phyloP scores from a whole-genome alignment of 2,797 vertebrate genomes.

The Lagocephalus sceleratus region DNA sequence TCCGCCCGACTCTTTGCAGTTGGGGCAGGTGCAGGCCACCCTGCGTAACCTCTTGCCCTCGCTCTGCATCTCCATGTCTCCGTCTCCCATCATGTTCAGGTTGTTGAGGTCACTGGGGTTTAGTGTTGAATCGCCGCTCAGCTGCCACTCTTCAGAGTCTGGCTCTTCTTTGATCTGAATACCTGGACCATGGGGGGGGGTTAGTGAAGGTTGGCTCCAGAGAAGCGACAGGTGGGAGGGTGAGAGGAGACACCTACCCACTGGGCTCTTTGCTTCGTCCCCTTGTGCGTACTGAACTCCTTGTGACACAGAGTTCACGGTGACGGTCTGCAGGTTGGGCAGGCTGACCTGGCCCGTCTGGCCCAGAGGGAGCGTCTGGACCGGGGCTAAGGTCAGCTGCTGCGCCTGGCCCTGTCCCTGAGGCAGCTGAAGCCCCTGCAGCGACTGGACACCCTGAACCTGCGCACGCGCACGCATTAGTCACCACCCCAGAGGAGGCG shows the following conservation, averaged over 20 bases:
- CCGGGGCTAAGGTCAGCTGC: conserved; percentile 95
- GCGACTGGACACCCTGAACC: conserved; percentile 98
- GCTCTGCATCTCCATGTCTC: conserved; percentile 86
- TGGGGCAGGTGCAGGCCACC: conserved; percentile 97
- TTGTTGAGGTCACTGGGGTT: conserved; percentile 95
- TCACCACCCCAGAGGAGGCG: background rate
- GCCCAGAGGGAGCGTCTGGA: conserved; percentile 93
- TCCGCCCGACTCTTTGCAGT: conserved; percentile 98
- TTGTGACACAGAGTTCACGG: conserved; percentile 91
- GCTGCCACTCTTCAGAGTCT: conserved; percentile 96
- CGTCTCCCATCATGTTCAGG: conserved; percentile 91
- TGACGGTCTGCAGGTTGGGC: conserved; percentile 98
- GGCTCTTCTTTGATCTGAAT: conserved; percentile 99
- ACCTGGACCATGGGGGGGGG: conserved; percentile 67
- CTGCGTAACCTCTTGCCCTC: conserved; percentile 95
- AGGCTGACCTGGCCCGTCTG: conserved; percentile 89
- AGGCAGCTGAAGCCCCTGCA: conserved; percentile 96
- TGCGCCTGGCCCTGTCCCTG: conserved; percentile 84
- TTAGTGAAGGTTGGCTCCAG: background rate
- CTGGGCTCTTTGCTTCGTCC: conserved; percentile 87
- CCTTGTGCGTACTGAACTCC: conserved; percentile 90
- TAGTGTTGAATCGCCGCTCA: conserved; percentile 92
- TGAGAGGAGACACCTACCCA: conserved; percentile 69
- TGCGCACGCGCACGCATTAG: conserved; percentile 48
- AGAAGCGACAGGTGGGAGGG: too few relatives aligned